A percentile compares a stretch with the other conserved stretches of the same genome.
Conservation (phyloP, 2,888 invertebrate genomes). For the Chydorus sphaericus region DNA sequence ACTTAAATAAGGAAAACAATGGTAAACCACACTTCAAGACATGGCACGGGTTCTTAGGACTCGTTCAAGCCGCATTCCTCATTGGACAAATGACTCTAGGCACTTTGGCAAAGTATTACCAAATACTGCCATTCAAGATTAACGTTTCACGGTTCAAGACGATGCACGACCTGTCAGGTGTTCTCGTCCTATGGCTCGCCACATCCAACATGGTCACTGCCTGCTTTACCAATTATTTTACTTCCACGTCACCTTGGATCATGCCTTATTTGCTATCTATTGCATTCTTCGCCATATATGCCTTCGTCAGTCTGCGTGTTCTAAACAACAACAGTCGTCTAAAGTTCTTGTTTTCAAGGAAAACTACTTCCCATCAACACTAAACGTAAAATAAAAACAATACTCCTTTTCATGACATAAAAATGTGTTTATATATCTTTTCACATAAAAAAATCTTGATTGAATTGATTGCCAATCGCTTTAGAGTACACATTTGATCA, state of each 20-base stretch:
- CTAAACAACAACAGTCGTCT: background rate
- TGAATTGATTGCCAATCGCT: background rate
- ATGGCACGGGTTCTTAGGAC: slow-evolving; percentile 19
- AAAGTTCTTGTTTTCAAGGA: too few relatives aligned
- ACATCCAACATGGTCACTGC: background rate
- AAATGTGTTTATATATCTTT: too few relatives aligned
- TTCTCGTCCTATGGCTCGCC: background rate
- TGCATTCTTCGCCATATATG: background rate
- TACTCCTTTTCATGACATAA: too few relatives aligned
- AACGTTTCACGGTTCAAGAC: background rate
- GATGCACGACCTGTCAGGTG: background rate
- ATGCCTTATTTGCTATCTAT: background rate
- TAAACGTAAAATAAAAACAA: too few relatives aligned
- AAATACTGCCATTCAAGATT: background rate
- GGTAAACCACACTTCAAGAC: slow-evolving; percentile 19
- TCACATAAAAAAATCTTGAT: background rate
- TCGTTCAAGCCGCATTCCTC: slow-evolving; percentile 14
- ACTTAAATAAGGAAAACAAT: slow-evolving; percentile 13
- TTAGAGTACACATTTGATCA: background rate
- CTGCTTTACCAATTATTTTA: background rate
- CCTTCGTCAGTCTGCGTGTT: background rate
- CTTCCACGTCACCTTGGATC: background rate
- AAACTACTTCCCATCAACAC: background rate
- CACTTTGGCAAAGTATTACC: background rate
- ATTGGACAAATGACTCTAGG: background rate